Conservation (phyloP, 1,140 invertebrate species). For the Neotoxoptera formosana region DNA sequence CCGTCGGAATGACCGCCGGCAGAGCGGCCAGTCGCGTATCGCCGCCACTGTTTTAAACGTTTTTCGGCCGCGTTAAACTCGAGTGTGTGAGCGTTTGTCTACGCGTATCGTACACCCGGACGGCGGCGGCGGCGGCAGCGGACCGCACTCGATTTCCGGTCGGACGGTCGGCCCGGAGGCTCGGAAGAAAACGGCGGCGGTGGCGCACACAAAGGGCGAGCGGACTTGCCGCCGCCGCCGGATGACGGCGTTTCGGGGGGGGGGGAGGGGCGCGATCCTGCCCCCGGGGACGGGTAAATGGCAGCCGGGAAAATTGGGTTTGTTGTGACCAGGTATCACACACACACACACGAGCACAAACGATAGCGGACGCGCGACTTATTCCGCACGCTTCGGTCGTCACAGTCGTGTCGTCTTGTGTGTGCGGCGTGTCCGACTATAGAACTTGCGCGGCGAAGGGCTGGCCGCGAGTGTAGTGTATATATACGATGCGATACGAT, state of each 20-base stretch:
- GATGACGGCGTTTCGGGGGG: neutral
- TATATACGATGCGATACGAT: neutral
- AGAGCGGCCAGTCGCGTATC: too few relatives aligned
- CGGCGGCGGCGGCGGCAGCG: neutral
- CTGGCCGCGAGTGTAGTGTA: neutral
- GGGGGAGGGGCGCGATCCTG: neutral
- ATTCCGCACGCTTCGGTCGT: constrained; percentile 36
- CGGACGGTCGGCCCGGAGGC: constrained; percentile 11
- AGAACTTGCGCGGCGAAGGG: neutral
- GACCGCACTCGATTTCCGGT: constrained; percentile 38
- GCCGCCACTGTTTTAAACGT: constrained; percentile 46
- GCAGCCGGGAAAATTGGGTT: neutral
- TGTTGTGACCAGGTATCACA: constrained; percentile 14
- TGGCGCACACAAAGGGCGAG: neutral
- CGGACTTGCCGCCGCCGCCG: neutral
- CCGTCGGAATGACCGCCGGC: neutral
- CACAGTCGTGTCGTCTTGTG: constrained; percentile 10
- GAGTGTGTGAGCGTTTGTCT: neutral
- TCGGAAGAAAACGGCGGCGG: constrained; percentile 23
- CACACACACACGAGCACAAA: neutral
- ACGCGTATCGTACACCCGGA: neutral
- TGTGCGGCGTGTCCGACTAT: constrained; percentile 21
- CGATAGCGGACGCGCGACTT: constrained; percentile 14
- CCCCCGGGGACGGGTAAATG: neutral
- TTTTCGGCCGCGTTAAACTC: constrained; percentile 2